Base-by-base conservation (phyloP, 2,797 vertebrate species). In the Poeciliopsis paucimaculata region DNA sequence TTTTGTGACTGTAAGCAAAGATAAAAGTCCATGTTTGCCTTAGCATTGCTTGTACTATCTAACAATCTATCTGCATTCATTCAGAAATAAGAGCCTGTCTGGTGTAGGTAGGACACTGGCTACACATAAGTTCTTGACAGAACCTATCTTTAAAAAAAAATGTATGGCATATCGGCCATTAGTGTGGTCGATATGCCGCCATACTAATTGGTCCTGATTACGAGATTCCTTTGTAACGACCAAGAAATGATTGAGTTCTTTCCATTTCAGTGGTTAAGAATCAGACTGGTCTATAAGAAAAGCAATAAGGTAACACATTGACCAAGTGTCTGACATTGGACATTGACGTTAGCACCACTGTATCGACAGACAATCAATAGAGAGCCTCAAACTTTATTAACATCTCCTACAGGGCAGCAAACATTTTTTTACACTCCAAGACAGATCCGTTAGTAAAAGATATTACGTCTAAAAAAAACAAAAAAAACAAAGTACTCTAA, bases 281-380 rank as follows among this genome's bases (percentile, higher is more conserved):
- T 20, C 4, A 74, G 20, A 26, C n/a, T 72, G 84, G 72, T 82
- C 87, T 81, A 82, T 72, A 80, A 73, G 64, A 51, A 70, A 18
- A 41, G 66, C 72, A 78, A 75, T 82, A 81, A 90, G 86, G 78
- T 45, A 13, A 45, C 41, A 57, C 72, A 49, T 81, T 75, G 73
- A 18, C n/a, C 28, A 20, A 46, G 34, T 0, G 7, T 55, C 86
- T 89, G 89, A 92, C 90, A 83, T 80, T 85, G 80, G 88, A 87
- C 85, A 92, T 75, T 87, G 84, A 86, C 70, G 79, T 79, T 79
- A 23, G 74, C 36, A 80, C 84, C 78, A 47, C 79, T 86, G 70
- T 73, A 87, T 72, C 60, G 89, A 91, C 80, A 85, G 86, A 89
- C 91, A 91, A 93, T 95, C 93, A 89, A 94, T 94, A 78, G 39